Percentiles rank a stretch among this genome's conserved stretches.
These are phyloP conservation scores for Aphelinus atriplicis DNA, from an alignment of 1,140 invertebrate species.

Conservation along the genomic window DNA sequence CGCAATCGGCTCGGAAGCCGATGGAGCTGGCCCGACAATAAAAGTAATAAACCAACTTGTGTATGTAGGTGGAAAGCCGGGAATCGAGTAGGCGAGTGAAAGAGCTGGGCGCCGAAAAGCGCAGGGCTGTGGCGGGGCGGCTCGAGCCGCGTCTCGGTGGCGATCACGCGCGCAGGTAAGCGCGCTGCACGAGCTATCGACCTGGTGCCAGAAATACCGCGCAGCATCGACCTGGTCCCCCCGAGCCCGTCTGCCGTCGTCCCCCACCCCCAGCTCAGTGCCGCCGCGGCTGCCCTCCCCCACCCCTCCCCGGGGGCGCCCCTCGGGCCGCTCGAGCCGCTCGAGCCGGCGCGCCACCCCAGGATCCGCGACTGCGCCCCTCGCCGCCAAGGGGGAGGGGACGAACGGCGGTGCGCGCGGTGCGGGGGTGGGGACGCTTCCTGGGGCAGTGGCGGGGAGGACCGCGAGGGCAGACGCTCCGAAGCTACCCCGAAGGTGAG, in stretches of 20 bases:
- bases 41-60: neutral
- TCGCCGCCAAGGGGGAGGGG: conserved; percentile 40
- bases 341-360: neutral
- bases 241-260: conserved; percentile 24
- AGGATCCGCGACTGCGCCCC: conserved; percentile 54
- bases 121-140: neutral
- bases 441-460: conserved; percentile 64
- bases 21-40: neutral
- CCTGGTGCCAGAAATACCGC: conserved; percentile 65
- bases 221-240: conserved; percentile 62
- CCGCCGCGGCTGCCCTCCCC: conserved; percentile 4
- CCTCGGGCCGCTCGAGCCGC: neutral
- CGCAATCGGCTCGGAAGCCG: no score
- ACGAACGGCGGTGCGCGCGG: conserved; percentile 38
- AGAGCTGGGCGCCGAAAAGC: conserved; percentile 7
- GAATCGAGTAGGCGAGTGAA: neutral
- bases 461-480: conserved; percentile 68
- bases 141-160: neutral
- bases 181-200: conserved; percentile 64
- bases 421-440: conserved; percentile 36
- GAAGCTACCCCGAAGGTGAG: conserved; percentile 67
- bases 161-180: conserved; percentile 45
- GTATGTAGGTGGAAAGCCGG: neutral
- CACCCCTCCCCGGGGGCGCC: neutral
- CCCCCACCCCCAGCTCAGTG: conserved; percentile 7